Conservation (phyloP, 2,113 vertebrate species). For the Nerophis ophidion region DNA sequence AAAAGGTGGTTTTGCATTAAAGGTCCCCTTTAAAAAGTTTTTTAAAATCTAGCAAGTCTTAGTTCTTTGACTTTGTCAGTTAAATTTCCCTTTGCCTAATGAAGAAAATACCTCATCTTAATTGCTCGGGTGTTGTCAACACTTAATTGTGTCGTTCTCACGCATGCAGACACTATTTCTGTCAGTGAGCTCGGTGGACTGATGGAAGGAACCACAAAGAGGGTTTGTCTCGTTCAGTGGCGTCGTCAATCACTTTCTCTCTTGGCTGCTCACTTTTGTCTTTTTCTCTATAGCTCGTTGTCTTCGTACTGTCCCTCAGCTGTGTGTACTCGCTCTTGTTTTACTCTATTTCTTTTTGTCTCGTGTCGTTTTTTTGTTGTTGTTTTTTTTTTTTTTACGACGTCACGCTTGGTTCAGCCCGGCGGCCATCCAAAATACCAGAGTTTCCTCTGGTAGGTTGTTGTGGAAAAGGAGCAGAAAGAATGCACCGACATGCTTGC, state of each 20-base stretch:
- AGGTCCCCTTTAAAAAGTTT: no score
- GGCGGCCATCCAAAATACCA: background rate
- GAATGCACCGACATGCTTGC: constrained; percentile 8
- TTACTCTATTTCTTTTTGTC: constrained; percentile 7
- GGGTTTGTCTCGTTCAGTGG: constrained; percentile 38
- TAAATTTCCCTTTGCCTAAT: no score
- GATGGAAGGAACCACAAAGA: constrained; percentile 54
- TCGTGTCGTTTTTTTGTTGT: background rate
- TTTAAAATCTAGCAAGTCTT: no score
- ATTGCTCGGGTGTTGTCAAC: constrained; percentile 33
- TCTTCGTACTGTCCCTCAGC: constrained; percentile 21
- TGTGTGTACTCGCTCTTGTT: background rate
- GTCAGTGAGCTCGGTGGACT: constrained; percentile 29
- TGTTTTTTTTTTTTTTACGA: constrained; percentile 11
- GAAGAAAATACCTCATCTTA: constrained; percentile 5
- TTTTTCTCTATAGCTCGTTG: constrained; percentile 28
- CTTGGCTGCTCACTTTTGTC: constrained; percentile 11
- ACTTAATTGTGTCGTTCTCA: constrained; percentile 21
- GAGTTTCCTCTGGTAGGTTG: constrained; percentile 3
- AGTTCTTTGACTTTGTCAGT: no score
- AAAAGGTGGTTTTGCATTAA: no score
- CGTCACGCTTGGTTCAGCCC: background rate
- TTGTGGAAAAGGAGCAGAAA: constrained; percentile 7
- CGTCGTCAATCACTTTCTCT: constrained; percentile 49
- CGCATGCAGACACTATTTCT: constrained; percentile 42